phyloP scores from a whole-genome alignment of 2,888 invertebrate species.

The Campopleginae sp. region DNA sequence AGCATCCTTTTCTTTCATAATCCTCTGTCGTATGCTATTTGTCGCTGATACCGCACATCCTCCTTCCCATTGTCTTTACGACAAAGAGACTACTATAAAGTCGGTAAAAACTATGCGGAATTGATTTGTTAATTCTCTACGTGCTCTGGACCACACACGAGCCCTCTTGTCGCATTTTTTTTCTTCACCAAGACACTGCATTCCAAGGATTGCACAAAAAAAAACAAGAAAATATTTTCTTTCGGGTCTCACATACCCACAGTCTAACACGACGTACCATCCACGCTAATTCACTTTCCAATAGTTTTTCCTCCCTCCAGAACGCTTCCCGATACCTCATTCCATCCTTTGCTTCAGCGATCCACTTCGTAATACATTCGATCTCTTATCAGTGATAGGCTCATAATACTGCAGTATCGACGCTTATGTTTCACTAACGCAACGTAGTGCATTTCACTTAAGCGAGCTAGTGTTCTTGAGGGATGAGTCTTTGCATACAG shows the following conservation, averaged over 20 bases:
- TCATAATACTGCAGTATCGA: constrained; percentile 7
- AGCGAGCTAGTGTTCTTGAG: constrained; percentile 30
- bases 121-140: neutral
- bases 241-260: neutral
- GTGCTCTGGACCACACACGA: neutral
- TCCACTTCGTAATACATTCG: neutral
- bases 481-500: constrained; percentile 37
- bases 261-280: too few relatives aligned
- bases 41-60: constrained; percentile 27
- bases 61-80: neutral
- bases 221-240: neutral
- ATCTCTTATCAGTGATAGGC: constrained; percentile 26
- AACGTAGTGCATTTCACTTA: constrained; percentile 25
- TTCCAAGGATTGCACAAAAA: neutral
- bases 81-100: neutral
- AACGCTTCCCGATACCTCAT: neutral
- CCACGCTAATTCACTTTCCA: neutral
- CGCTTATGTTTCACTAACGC: constrained; percentile 34
- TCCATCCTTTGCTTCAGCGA: constrained; percentile 2
- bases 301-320: neutral
- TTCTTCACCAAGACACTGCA: too few relatives aligned
- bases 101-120: neutral
- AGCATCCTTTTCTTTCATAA: constrained; percentile 12
- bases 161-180: too few relatives aligned
- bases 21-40: neutral